Evolutionary conservation across 1,140 invertebrate species (phyloP), one percentile per base, ranked within the genome.

Genomic region (Listronotus bonariensis): DNA sequence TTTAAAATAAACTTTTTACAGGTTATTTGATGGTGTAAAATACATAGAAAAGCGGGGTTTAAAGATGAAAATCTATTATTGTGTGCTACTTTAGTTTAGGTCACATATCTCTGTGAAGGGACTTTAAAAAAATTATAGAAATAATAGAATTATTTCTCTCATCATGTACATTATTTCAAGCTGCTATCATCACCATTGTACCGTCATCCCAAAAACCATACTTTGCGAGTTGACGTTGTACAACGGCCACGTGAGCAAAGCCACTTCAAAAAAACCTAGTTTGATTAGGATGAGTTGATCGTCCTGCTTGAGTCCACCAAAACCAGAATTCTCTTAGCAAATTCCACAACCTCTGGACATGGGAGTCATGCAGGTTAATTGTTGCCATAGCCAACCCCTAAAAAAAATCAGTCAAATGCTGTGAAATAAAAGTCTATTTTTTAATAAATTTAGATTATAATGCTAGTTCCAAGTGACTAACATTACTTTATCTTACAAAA

Each of bases 231-330:
- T 85, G n/a, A n/a, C n/a, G 93, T 90, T 79, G 96, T 86, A 52
- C 90, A n/a, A n/a, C 86, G 0, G 92, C 85, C 54, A 94, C 89
- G 69, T 96, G 89, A 51, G 91, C 89, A 56, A 97, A 82, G 96
- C 96, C 51, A 98, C 88, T 81, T 98, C 96, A 79, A 98, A 96
- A 83, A 98, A 98, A 36, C 95, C 95, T 71, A 93, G 86, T 83
- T 98, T 97, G 72, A 97, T 95, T 41, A 97, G 84, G 69, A 96
- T 95, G 54, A 97, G 83, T 80, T 97, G 95, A 80, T 96, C 94
- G 72, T 96, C 93, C 80, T 96, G 94, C 17, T 89, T 87, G 53
- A 97, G 84, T 52, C 89, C 87, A 73, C 87, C 86, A 81, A 97
- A 97, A 65, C 93, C 92, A 94, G 94, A 65, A 96, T 88, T 72